phyloP scores from a whole-genome alignment of 2,113 vertebrate species.

The Tapirus terrestris region DNA sequence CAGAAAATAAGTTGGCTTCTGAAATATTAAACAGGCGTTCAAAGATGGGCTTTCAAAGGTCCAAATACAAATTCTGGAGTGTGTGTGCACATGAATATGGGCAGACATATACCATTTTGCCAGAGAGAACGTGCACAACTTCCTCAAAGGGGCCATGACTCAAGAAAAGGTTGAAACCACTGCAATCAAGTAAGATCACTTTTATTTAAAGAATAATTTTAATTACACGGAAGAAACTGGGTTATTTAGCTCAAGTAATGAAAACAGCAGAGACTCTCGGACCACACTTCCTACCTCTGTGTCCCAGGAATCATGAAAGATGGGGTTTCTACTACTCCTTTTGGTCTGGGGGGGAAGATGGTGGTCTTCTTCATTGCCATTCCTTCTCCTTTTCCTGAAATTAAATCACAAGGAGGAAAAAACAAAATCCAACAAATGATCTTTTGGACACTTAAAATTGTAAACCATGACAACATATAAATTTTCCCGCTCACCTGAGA shows the following conservation, averaged over 20 bases:
- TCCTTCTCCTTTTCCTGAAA: constrained; percentile 94
- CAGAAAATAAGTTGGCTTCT: background rate
- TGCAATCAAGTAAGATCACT: background rate
- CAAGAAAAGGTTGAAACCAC: background rate
- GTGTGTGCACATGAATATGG: rapidly evolving
- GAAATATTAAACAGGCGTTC: constrained; percentile 22
- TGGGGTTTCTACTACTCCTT: constrained; percentile 87
- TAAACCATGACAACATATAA: background rate
- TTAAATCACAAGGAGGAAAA: background rate
- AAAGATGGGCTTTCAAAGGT: constrained; percentile 18
- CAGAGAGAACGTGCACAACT: background rate
- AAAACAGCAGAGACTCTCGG: background rate
- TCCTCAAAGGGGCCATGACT: background rate
- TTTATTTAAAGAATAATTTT: background rate
- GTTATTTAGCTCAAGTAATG: background rate
- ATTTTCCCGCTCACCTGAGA: background rate
- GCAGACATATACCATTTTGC: background rate
- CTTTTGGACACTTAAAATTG: background rate
- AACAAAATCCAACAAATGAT: background rate
- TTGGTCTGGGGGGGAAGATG: constrained; percentile 93
- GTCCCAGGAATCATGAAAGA: constrained; percentile 95
- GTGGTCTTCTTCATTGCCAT: constrained; percentile 90
- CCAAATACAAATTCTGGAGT: background rate
- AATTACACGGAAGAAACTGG: background rate
- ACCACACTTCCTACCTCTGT: constrained; percentile 91